phyloP scores from a whole-genome alignment of 2,888 invertebrate species.

The Notodonta ziczac region DNA sequence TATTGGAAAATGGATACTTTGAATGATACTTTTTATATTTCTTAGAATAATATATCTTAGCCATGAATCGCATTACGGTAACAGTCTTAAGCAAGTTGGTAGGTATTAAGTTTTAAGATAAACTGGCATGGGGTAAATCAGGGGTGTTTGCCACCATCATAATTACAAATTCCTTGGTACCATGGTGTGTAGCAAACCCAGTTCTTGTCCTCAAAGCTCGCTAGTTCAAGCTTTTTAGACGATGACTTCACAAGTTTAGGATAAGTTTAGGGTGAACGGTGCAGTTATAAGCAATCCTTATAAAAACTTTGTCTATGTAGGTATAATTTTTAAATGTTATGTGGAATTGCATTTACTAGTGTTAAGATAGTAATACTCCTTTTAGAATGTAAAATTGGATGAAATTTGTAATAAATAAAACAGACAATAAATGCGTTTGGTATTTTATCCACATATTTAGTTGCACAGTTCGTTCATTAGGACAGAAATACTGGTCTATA shows the following conservation, averaged over 20 bases:
- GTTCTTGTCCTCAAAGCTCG: conserved; percentile 63
- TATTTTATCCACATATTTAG: conserved; percentile 4
- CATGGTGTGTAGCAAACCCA: conserved; percentile 46
- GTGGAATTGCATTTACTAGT: conserved; percentile 32
- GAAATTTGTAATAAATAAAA: conserved; percentile 17
- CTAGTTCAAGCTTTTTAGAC: conserved; percentile 53
- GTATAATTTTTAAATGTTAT: neutral
- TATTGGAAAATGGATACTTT: neutral
- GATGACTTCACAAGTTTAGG: conserved; percentile 41
- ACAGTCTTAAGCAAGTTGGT: conserved; percentile 12
- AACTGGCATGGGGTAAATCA: conserved; percentile 24
- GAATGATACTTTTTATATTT: neutral
- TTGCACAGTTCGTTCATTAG: no score
- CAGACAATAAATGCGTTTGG: neutral
- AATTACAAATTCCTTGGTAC: conserved; percentile 7
- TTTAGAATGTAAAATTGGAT: conserved; percentile 21
- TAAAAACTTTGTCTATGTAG: neutral
- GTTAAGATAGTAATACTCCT: conserved; percentile 12
- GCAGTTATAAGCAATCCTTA: neutral
- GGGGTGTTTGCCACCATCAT: conserved; percentile 48
- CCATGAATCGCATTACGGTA: neutral
- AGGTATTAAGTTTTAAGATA: conserved; percentile 16
- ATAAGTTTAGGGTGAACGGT: conserved; percentile 18
- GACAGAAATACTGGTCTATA: no score
- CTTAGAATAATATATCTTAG: neutral